Percentiles rank a stretch among this genome's conserved stretches.
Conservation (phyloP, 2,113 vertebrate species). For the Micromys minutus region DNA sequence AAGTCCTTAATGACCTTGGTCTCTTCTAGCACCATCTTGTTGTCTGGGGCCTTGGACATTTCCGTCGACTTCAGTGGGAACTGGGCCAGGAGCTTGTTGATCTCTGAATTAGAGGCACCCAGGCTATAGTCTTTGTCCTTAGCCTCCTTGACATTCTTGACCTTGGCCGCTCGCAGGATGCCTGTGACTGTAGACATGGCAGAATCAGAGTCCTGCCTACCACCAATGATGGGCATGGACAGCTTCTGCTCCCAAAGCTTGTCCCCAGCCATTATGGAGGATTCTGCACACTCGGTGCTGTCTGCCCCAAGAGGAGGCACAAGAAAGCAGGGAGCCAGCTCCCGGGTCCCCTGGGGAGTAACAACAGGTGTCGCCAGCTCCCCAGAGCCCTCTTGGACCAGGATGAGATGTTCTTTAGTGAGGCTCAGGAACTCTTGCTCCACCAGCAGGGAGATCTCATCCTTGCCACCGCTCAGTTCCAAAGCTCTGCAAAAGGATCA, state of each 20-base stretch:
- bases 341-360: not conserved
- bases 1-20: constrained; percentile 68
- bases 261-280: constrained; percentile 26
- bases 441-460: constrained; percentile 79
- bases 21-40: constrained; percentile 57
- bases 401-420: constrained; percentile 74
- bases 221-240: not conserved
- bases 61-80: constrained; percentile 48
- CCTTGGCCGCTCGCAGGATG: constrained; percentile 67
- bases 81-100: constrained; percentile 67
- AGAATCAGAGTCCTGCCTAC: constrained; percentile 64
- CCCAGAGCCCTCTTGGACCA: constrained; percentile 63
- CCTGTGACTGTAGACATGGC: constrained; percentile 40
- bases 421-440: constrained; percentile 81
- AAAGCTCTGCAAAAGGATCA: constrained; percentile 59
- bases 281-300: not conserved
- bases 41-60: not conserved
- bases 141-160: constrained; percentile 59
- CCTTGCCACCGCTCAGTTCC: constrained; percentile 62
- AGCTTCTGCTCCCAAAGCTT: constrained; percentile 71
- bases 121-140: not conserved
- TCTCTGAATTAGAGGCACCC: constrained; percentile 22
- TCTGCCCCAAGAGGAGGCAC: not conserved
- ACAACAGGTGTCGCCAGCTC: not conserved
- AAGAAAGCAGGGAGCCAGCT: not conserved